phyloP scores from a whole-genome alignment of 1,140 invertebrate genomes.

The Onthophagus taurus region DNA sequence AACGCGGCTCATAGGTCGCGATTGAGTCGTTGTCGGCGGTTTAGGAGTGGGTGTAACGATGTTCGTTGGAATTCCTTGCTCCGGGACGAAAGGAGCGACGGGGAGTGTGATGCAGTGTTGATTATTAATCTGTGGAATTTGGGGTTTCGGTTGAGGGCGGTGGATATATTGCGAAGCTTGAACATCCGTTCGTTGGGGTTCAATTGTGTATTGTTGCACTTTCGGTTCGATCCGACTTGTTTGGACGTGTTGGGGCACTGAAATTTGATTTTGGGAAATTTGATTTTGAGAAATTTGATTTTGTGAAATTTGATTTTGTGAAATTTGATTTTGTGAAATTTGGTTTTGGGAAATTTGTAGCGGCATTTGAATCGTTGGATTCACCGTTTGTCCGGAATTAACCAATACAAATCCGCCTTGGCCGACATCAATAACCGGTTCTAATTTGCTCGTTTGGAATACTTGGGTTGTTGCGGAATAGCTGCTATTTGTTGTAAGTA shows the following conservation, averaged over 20 bases:
- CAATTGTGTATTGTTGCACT: neutral
- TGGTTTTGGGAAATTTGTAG: conserved; percentile 13
- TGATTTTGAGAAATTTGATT: conserved; percentile 12
- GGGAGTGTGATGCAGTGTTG: conserved; percentile 45
- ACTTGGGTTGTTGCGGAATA: conserved; percentile 73
- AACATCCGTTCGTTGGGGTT: neutral
- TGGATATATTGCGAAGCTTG: neutral
- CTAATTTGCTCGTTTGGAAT: conserved; percentile 71
- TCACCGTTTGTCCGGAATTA: conserved; percentile 40
- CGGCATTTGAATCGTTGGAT: conserved; percentile 21
- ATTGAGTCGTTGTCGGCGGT: conserved; percentile 36
- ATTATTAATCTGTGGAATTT: neutral
- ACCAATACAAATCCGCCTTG: conserved; percentile 58
- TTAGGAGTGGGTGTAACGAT: conserved; percentile 54
- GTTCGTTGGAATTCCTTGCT: conserved; percentile 54
- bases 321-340: conserved; percentile 10
- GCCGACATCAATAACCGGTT: conserved; percentile 64
- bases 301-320: conserved; percentile 5
- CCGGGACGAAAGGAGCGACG: conserved; percentile 45
- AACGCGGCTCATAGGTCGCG: conserved; percentile 63
- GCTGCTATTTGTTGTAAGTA: conserved; percentile 64
- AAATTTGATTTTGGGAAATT: conserved; percentile 8
- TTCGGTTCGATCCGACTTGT: neutral
- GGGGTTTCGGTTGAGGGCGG: neutral
- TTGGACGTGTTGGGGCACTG: neutral